Conservation (phyloP, 2,888 invertebrate species). For the Steromphala cineraria region DNA sequence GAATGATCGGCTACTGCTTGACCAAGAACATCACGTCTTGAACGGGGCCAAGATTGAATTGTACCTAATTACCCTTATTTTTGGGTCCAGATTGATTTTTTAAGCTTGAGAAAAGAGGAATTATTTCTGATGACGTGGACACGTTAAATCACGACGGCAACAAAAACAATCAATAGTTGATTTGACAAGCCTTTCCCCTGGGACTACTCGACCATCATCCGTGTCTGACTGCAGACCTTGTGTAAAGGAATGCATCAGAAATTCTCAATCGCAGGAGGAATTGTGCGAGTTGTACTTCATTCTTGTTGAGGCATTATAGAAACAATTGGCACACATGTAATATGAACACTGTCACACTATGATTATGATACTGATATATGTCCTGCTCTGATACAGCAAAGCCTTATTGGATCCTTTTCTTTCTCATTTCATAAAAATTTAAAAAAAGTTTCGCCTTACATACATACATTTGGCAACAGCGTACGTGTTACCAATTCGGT, state of each 20-base stretch:
- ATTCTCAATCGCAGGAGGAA: not conserved
- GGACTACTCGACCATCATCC: not conserved
- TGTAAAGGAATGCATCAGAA: not conserved
- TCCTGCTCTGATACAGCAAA: no score
- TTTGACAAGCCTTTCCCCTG: constrained; percentile 2
- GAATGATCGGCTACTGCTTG: no score
- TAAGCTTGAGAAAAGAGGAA: not conserved
- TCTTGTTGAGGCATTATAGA: not conserved
- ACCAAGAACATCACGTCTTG: no score
- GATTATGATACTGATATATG: no score
- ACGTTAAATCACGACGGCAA: not conserved
- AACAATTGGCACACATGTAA: not conserved
- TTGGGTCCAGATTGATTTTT: not conserved
- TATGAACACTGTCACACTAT: no score
- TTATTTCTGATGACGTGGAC: not conserved
- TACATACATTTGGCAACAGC: no score
- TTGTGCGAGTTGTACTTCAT: not conserved
- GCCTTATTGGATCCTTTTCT: no score
- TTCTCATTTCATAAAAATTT: no score
- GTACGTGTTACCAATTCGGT: no score
- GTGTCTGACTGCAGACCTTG: not conserved
- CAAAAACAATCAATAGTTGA: constrained; percentile 5
- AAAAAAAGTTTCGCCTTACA: no score
- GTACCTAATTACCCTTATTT: not conserved
- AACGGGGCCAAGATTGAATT: not conserved